These are phyloP conservation scores for Dendrolimus houi DNA, from an alignment of 2,888 invertebrate species.

Conservation along the genomic window DNA sequence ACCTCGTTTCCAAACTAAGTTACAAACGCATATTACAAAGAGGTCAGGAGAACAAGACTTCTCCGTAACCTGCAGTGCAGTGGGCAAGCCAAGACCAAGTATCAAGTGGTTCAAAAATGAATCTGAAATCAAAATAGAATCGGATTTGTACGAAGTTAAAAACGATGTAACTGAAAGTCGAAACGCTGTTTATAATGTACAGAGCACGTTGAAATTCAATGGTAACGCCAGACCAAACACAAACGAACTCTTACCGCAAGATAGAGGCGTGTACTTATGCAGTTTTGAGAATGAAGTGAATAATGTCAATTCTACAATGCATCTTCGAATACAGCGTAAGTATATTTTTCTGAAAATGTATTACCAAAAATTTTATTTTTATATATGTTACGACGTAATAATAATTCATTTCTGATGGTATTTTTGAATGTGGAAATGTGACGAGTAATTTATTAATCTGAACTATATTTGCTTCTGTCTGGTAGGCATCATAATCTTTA, in stretches of 20 bases:
- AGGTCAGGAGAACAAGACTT: slow-evolving; percentile 88
- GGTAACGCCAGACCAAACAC: slow-evolving; percentile 86
- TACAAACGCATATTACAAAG: slow-evolving; percentile 88
- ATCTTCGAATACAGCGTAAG: slow-evolving; percentile 92
- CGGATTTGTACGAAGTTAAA: slow-evolving; percentile 87
- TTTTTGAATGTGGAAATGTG: not conserved
- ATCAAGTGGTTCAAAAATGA: slow-evolving; percentile 93
- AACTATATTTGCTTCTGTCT: too few relatives aligned
- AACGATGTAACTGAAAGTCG: slow-evolving; percentile 86
- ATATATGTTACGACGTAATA: not conserved
- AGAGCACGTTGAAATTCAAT: slow-evolving; percentile 87
- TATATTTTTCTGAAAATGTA: slow-evolving; percentile 22
- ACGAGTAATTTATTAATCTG: not conserved
- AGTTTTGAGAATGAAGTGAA: slow-evolving; percentile 93
- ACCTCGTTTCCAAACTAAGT: slow-evolving; percentile 87
- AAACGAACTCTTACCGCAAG: slow-evolving; percentile 87
- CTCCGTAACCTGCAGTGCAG: slow-evolving; percentile 88
- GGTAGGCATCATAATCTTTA: too few relatives aligned
- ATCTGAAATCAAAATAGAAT: slow-evolving; percentile 84
- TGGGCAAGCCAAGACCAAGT: slow-evolving; percentile 90
- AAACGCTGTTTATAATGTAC: slow-evolving; percentile 88
- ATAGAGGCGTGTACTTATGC: slow-evolving; percentile 92
- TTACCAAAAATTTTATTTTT: slow-evolving; percentile 1
- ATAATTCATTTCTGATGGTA: not conserved
- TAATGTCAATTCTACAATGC: slow-evolving; percentile 91